Evolutionary conservation across 2,797 vertebrate genomes (phyloP).

Genomic region (Sandelia bainsii): DNA sequence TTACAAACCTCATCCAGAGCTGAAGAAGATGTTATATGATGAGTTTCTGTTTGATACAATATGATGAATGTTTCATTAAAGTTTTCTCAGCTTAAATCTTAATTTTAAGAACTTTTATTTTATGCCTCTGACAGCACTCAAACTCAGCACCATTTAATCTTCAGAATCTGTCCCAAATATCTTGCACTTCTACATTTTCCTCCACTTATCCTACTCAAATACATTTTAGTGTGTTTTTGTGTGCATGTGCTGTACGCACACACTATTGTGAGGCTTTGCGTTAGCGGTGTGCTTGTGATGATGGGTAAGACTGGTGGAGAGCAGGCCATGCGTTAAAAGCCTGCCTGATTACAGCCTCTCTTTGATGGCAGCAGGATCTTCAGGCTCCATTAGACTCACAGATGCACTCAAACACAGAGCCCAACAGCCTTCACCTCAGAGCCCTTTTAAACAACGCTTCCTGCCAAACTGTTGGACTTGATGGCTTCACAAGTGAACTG

Average conservation of each 20-base stretch:
- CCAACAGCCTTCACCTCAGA: constrained; percentile 35
- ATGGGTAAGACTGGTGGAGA: background rate
- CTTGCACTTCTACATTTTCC: background rate
- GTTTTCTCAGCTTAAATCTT: background rate
- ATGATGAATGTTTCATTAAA: background rate
- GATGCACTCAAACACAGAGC: constrained; percentile 20
- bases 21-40: background rate
- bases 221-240: background rate
- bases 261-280: background rate
- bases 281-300: background rate
- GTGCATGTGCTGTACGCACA: background rate
- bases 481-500: constrained; percentile 9
- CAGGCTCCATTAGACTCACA: constrained; percentile 58
- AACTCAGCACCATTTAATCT: constrained; percentile 1
- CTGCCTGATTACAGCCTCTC: constrained; percentile 42
- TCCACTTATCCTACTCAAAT: background rate
- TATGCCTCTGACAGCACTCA: background rate
- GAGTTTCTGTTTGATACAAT: background rate
- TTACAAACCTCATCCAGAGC: background rate
- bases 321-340: constrained; percentile 22
- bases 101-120: constrained; percentile 1
- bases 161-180: constrained; percentile 6
- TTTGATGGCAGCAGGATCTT: constrained; percentile 35
- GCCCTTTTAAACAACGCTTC: constrained; percentile 23
- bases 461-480: constrained; percentile 12